Evolutionary conservation across 2,113 vertebrate species (phyloP).

Genomic region (Pogona vitticeps): DNA sequence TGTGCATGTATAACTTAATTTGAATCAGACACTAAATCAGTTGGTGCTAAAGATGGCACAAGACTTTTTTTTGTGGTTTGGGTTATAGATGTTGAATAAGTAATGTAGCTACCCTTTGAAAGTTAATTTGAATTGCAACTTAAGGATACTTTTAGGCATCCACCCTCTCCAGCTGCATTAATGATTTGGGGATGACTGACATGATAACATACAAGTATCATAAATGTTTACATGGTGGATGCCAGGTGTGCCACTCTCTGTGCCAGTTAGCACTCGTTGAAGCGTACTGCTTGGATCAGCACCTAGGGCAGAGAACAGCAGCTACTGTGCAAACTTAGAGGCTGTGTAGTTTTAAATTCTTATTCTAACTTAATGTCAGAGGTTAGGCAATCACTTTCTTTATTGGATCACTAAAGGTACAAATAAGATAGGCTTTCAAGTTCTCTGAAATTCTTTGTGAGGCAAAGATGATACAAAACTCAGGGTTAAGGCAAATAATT

Average conservation of each 20-base stretch:
- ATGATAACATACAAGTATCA: not conserved
- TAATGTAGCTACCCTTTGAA: too few species aligned
- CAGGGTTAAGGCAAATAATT: too few species aligned
- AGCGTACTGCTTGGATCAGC: not conserved
- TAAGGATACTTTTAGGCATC: not conserved
- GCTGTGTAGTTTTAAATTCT: not conserved
- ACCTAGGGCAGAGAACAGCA: not conserved
- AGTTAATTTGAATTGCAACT: too few species aligned
- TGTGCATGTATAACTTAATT: not conserved
- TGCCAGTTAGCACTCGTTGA: not conserved
- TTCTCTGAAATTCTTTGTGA: too few species aligned
- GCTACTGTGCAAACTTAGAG: not conserved
- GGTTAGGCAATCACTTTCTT: too few species aligned
- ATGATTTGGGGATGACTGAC: not conserved
- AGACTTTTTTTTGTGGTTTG: too few species aligned
- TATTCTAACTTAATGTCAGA: too few species aligned
- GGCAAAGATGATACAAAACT: too few species aligned
- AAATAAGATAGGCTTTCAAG: too few species aligned
- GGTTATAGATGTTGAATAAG: too few species aligned
- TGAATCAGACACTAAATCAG: not conserved
- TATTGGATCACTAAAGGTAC: too few species aligned
- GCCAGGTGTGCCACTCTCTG: not conserved
- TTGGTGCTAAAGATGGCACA: too few species aligned
- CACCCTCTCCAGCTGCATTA: not conserved
- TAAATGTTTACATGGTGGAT: not conserved